These are phyloP conservation scores for Sturnira hondurensis DNA, from an alignment of 2,113 vertebrate genomes.

Conservation along the genomic window DNA sequence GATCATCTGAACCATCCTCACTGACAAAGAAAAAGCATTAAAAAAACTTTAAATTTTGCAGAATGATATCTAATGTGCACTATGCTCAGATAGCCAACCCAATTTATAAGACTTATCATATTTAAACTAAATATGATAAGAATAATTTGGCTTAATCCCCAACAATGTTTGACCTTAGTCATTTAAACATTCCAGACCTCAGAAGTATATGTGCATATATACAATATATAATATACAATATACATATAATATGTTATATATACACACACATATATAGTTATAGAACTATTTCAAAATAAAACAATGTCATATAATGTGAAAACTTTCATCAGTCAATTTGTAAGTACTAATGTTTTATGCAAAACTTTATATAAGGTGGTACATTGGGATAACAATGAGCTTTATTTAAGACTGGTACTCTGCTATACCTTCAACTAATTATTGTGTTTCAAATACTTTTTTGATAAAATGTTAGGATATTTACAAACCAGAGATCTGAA, in stretches of 20 bases:
- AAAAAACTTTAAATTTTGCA: background rate
- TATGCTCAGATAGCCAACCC: background rate
- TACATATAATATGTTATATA: too few relatives aligned
- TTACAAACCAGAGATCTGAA: background rate
- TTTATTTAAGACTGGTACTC: background rate
- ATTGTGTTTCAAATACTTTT: background rate
- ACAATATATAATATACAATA: background rate
- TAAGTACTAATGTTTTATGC: background rate
- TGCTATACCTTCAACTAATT: background rate
- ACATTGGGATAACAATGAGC: background rate
- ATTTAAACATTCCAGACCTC: background rate
- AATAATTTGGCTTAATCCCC: background rate
- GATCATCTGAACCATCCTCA: background rate
- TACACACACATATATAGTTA: background rate
- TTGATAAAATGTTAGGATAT: background rate
- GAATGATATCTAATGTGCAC: background rate
- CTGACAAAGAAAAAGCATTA: background rate
- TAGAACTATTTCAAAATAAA: background rate
- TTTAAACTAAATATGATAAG: background rate
- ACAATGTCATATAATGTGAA: background rate
- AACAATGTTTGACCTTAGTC: background rate
- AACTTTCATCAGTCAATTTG: background rate
- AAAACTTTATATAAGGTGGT: background rate
- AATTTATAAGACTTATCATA: background rate
- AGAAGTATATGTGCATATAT: background rate